phyloP scores from a whole-genome alignment of 2,888 invertebrate genomes.

The Clunio marinus region DNA sequence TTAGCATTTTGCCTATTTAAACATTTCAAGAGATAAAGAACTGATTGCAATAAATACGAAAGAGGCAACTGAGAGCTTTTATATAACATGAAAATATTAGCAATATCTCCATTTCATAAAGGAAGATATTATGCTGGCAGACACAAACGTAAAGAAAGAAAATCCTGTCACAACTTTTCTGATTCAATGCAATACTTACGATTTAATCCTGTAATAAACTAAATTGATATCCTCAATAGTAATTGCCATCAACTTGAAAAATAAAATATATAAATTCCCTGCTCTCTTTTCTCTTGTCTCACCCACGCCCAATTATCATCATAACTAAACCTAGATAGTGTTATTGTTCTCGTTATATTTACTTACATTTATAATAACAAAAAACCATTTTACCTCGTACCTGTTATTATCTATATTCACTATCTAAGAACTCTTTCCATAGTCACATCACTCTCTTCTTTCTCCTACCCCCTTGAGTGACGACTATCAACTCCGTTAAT shows the following conservation, averaged over 20 bases:
- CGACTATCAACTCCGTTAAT: too few species aligned
- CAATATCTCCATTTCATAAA: too few species aligned
- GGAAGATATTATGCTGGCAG: too few species aligned
- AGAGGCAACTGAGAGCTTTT: slow-evolving; percentile 8
- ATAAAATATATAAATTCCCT: slow-evolving; percentile 8
- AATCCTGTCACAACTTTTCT: too few species aligned
- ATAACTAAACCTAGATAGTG: background rate
- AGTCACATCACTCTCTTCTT: too few species aligned
- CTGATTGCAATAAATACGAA: background rate
- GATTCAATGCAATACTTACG: too few species aligned
- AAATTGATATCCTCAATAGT: slow-evolving; percentile 32
- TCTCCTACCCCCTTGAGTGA: too few species aligned
- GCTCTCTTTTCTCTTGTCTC: background rate
- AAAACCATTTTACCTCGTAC: slow-evolving; percentile 8
- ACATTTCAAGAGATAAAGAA: slow-evolving; percentile 13
- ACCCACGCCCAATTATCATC: background rate
- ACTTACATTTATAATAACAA: background rate
- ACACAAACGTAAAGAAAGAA: too few species aligned
- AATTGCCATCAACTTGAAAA: slow-evolving; percentile 32
- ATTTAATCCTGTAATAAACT: slow-evolving; percentile 30
- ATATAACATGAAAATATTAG: too few species aligned
- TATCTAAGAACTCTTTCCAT: background rate
- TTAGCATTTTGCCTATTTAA: too few species aligned
- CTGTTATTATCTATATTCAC: slow-evolving; percentile 12
- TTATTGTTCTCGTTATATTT: slow-evolving; percentile 10